phyloP scores from a whole-genome alignment of 2,797 vertebrate genomes.

The Vipera latastei region DNA sequence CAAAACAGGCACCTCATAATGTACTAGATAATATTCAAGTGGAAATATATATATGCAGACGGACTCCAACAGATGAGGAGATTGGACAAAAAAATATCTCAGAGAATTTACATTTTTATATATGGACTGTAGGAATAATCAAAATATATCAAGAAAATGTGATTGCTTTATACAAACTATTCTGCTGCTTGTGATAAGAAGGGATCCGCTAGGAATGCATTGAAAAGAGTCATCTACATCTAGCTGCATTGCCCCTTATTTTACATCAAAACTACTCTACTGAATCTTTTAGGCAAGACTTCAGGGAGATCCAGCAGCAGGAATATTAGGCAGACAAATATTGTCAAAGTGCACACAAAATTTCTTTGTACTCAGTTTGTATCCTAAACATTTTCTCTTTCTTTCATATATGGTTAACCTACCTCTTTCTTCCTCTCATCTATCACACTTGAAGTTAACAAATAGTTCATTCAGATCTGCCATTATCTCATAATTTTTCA shows the following conservation, averaged over 20 bases:
- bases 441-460: neutral
- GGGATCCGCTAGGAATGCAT: neutral
- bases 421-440: neutral
- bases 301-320: neutral
- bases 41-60: neutral
- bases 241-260: neutral
- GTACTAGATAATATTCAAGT: neutral
- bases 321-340: neutral
- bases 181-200: neutral
- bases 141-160: neutral
- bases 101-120: neutral
- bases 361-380: neutral
- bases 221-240: neutral
- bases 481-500: neutral
- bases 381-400: neutral
- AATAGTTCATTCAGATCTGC: neutral
- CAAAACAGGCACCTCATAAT: neutral
- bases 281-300: neutral
- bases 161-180: neutral
- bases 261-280: neutral
- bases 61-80: neutral
- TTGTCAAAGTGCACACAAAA: neutral
- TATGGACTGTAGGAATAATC: neutral
- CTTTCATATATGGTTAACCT: neutral
- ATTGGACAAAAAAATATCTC: neutral